These are phyloP conservation scores for Scaptomyza parva DNA, from an alignment of 2,888 invertebrate species.

Conservation along the genomic window DNA sequence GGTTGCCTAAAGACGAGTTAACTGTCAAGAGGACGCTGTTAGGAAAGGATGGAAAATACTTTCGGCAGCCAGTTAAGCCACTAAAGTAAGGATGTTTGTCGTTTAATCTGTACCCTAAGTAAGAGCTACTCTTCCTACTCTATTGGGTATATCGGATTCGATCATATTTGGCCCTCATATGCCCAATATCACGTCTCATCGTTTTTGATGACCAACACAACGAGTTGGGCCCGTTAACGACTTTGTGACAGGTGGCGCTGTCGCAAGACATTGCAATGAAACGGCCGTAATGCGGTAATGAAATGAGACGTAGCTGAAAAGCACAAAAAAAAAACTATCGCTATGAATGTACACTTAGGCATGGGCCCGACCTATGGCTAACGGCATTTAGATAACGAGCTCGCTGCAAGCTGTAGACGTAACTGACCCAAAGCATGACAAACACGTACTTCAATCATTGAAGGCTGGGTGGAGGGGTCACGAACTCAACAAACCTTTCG, in stretches of 20 bases:
- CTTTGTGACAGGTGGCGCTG: slow-evolving; percentile 35
- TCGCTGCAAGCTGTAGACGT: slow-evolving; percentile 6
- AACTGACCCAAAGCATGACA: slow-evolving; percentile 5
- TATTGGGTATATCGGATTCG: slow-evolving; percentile 11
- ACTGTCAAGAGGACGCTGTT: neutral
- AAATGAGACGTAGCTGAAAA: slow-evolving; percentile 33
- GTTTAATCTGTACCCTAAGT: no score
- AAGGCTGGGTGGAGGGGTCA: slow-evolving; percentile 14
- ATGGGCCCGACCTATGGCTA: slow-evolving; percentile 35
- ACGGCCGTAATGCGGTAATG: slow-evolving; percentile 35
- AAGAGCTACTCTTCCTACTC: neutral
- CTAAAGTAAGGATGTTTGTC: neutral
- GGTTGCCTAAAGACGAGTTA: neutral
- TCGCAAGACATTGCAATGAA: slow-evolving; percentile 17
- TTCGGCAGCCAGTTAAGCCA: neutral
- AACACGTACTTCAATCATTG: slow-evolving; percentile 35
- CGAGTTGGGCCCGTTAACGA: slow-evolving; percentile 17
- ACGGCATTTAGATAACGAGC: slow-evolving; percentile 52
- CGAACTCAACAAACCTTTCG: slow-evolving; percentile 19
- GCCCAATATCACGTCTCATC: slow-evolving; percentile 16
- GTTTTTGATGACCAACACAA: slow-evolving; percentile 38
- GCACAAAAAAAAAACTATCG: slow-evolving; percentile 7
- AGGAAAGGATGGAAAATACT: neutral
- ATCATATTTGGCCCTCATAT: neutral
- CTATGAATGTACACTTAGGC: slow-evolving; percentile 8